These are phyloP conservation scores for Lepus oiostolus DNA, from an alignment of 2,797 vertebrate species.

Conservation along the genomic window DNA sequence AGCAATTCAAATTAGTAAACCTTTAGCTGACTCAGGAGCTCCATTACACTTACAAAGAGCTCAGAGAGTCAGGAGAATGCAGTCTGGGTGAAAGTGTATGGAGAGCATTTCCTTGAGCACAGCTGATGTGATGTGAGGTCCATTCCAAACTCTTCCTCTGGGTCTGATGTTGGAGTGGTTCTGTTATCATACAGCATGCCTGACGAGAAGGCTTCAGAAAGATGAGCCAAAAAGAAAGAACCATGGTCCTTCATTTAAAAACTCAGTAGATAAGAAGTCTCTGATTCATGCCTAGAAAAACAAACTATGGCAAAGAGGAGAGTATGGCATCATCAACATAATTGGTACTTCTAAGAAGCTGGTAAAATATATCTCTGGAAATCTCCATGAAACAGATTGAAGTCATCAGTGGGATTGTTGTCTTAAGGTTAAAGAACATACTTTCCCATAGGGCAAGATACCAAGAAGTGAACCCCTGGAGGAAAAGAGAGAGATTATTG, in stretches of 20 bases:
- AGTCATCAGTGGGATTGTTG: neutral
- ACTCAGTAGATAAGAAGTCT: neutral
- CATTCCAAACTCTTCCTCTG: neutral
- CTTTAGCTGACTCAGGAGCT: neutral
- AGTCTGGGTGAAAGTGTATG: neutral
- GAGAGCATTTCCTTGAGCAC: neutral
- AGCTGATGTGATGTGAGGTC: neutral
- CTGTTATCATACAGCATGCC: neutral
- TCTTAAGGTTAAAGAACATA: neutral
- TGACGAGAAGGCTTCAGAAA: neutral
- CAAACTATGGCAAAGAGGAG: neutral
- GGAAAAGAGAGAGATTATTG: neutral
- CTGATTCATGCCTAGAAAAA: neutral
- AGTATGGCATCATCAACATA: neutral
- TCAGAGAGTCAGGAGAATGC: neutral
- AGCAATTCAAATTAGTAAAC: neutral
- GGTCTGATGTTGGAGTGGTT: neutral
- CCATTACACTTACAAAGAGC: neutral
- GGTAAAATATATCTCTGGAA: neutral
- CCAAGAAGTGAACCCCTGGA: neutral
- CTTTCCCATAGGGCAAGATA: neutral
- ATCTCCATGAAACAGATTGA: neutral
- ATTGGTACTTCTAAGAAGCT: neutral
- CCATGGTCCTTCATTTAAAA: neutral
- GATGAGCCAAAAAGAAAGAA: neutral